Evolutionary conservation across 2,888 invertebrate genomes (phyloP).

Genomic region (Parthenolecanium corni): DNA sequence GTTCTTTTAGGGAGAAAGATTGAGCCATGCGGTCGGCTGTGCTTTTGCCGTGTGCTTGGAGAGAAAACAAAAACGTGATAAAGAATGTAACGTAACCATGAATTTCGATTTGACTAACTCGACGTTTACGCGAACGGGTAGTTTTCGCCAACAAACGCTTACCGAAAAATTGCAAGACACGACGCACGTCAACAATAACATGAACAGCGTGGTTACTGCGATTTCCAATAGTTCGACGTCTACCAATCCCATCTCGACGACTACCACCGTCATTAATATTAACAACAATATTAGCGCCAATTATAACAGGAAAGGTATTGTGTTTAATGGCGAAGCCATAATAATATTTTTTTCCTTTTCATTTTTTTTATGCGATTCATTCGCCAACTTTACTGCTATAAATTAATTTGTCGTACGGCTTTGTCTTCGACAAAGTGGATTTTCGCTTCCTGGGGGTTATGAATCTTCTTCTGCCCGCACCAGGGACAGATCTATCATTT

Average conservation of each 20-base stretch:
- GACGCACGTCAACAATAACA: slow-evolving; percentile 13
- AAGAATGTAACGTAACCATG: slow-evolving; percentile 89
- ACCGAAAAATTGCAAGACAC: slow-evolving; percentile 53
- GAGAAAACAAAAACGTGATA: slow-evolving; percentile 92
- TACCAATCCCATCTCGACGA: neutral
- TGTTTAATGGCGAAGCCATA: too few relatives aligned
- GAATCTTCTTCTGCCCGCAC: too few relatives aligned
- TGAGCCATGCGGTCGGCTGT: slow-evolving; percentile 98
- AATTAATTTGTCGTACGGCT: too few relatives aligned
- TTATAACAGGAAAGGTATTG: slow-evolving; percentile 5
- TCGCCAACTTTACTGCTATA: too few relatives aligned
- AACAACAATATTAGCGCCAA: slow-evolving; percentile 5
- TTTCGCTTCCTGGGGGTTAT: too few relatives aligned
- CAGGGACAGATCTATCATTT: too few relatives aligned
- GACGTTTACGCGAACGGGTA: slow-evolving; percentile 84
- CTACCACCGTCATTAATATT: slow-evolving; percentile 11
- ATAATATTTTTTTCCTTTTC: too few relatives aligned
- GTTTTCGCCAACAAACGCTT: slow-evolving; percentile 73
- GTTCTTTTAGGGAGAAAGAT: slow-evolving; percentile 66
- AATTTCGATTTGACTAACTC: slow-evolving; percentile 80
- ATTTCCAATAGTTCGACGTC: neutral
- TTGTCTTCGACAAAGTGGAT: too few relatives aligned
- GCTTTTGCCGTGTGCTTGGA: slow-evolving; percentile 98
- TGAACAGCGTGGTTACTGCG: neutral
- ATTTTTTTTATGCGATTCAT: too few relatives aligned